Evolutionary conservation across 2,113 vertebrate species (phyloP).

Genomic region (Colaptes auratus): DNA sequence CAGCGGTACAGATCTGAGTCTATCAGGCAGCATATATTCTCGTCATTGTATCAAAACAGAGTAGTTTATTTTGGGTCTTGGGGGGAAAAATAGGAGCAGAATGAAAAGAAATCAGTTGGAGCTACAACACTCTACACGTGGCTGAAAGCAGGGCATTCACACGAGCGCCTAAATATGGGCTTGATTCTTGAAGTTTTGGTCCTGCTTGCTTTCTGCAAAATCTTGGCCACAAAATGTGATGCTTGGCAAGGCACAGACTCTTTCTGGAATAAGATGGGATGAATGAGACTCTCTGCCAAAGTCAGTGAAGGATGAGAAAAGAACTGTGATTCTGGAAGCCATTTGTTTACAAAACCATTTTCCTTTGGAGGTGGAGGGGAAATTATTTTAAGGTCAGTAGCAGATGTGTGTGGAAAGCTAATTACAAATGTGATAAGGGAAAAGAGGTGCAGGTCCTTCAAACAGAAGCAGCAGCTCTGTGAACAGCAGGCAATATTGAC

Average conservation of each 20-base stretch:
- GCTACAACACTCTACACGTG: fast-evolving
- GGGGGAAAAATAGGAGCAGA: neutral
- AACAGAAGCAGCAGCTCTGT: neutral
- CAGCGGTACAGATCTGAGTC: neutral
- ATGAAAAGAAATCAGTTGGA: neutral
- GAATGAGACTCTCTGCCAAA: neutral
- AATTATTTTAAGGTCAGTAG: conserved; percentile 20
- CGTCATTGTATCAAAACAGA: neutral
- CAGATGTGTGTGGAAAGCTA: conserved; percentile 26
- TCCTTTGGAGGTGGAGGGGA: neutral
- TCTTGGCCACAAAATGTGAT: neutral
- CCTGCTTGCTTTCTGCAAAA: neutral
- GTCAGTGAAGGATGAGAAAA: neutral
- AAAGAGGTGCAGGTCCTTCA: neutral
- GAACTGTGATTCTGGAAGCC: conserved; percentile 18
- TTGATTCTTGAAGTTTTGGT: neutral
- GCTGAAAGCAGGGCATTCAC: neutral
- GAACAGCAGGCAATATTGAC: neutral
- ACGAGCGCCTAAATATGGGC: neutral
- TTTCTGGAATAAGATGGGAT: neutral
- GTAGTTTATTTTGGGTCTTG: neutral
- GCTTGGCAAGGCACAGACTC: neutral
- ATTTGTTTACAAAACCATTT: conserved; percentile 1
- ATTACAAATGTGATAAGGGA: neutral
- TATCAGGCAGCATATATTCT: neutral